A percentile compares a stretch with the other conserved stretches of the same genome.
Conservation (phyloP, 2,113 vertebrate genomes). For the Melanerpes formicivorus region DNA sequence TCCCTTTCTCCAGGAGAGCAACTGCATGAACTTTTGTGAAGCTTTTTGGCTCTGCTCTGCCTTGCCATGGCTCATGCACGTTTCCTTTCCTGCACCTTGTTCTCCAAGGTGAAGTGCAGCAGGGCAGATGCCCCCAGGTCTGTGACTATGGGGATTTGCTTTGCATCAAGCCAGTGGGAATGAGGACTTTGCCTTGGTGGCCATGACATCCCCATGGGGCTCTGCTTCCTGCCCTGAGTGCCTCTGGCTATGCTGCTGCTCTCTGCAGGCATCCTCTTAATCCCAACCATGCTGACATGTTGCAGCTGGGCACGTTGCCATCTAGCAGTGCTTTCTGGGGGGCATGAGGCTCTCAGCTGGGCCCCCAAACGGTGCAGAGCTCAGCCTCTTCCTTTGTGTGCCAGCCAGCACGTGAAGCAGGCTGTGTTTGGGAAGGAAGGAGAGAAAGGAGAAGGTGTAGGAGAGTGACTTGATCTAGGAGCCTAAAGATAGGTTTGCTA, state of each 20-base stretch:
- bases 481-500: neutral
- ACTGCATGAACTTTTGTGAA: fast-evolving
- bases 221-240: neutral
- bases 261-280: neutral
- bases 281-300: fast-evolving
- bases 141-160: fast-evolving
- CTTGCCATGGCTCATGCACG: neutral
- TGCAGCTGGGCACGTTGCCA: neutral
- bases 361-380: neutral
- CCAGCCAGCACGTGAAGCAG: neutral
- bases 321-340: neutral
- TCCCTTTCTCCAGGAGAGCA: neutral
- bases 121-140: neutral
- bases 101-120: neutral
- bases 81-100: too few relatives aligned
- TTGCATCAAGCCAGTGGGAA: fast-evolving
- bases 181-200: neutral
- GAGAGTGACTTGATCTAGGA: too few relatives aligned
- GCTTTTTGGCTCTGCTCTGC: neutral
- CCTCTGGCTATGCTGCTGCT: neutral
- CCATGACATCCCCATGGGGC: neutral
- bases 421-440: neutral
- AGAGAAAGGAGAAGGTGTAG: neutral
- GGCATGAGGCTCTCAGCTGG: neutral
- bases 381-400: fast-evolving